Evolutionary conservation across 2,113 vertebrate genomes (phyloP).

Genomic region (Mionectes macconnelli): DNA sequence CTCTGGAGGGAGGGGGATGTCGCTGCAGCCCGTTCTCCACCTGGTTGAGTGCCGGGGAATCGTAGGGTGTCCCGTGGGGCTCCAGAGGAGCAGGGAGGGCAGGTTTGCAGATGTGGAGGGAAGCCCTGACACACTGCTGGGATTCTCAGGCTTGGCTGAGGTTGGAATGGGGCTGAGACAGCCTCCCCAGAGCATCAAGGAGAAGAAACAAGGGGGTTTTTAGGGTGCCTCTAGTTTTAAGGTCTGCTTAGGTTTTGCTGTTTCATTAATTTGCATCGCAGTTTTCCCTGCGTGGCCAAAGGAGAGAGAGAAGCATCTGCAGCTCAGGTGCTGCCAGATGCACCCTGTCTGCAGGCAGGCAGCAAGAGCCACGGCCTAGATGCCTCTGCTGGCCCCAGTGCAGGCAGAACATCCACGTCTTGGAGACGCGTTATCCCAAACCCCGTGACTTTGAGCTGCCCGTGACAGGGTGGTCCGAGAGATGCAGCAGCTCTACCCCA

Average conservation of each 20-base stretch:
- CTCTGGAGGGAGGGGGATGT: background rate
- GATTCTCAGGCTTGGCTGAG: background rate
- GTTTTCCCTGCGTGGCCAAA: background rate
- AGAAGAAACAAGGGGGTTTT: background rate
- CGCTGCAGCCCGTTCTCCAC: background rate
- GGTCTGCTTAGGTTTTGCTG: background rate
- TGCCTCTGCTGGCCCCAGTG: fast-evolving
- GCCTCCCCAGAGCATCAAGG: background rate
- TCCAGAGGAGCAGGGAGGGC: background rate
- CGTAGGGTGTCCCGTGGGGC: fast-evolving
- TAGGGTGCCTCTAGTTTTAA: background rate
- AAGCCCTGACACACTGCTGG: background rate
- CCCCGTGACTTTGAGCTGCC: background rate
- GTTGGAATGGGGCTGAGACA: background rate
- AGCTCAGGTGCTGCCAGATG: background rate
- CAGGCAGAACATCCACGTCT: background rate
- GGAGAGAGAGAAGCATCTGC: background rate
- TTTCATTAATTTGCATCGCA: background rate
- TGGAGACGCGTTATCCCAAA: fast-evolving
- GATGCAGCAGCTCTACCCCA: fast-evolving
- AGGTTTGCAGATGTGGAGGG: background rate
- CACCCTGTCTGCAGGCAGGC: background rate
- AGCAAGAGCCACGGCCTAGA: fast-evolving
- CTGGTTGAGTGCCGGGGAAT: background rate
- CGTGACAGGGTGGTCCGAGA: fast-evolving